Base-by-base conservation (phyloP, 2,113 vertebrate species). In the Protomyctophum bolini region DNA sequence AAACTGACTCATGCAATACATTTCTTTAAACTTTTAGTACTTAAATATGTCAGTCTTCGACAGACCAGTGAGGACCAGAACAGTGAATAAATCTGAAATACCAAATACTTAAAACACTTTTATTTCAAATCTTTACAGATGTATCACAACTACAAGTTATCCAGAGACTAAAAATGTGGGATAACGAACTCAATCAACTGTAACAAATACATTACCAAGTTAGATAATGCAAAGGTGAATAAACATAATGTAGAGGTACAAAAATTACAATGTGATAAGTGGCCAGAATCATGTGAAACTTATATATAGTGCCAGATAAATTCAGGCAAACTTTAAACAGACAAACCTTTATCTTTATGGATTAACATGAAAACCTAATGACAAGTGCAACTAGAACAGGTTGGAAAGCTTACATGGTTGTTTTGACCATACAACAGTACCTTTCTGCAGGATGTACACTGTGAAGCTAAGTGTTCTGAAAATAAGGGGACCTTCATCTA, bases 61-160 rank as follows among this genome's bases (percentile, higher is more conserved):
- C 10, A 54, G 51, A 10, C 51, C 51, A 58, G 28, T 58, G 21
- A 9, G 29, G 15, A 21, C 10, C 15, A 6, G 8, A 21, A 5
- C 29, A 21, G 45, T 55, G 33, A 12, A n/a, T 6, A 45, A 56
- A 8, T 66, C 9, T 55, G 6, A 33, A 29, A 62, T 56, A 86
- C 56, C 68, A 87, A 83, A 75, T 90, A 82, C 75, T 87, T 90
- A 88, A 91, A 92, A 92, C 89, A 89, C 86, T 88, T 70, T 92
- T 92, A 91, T 91, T 92, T 92, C 83, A 90, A 90, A 91, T 87
- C 79, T 91, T 91, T 90, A 89, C 89, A 92, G 86, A 89, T 88
- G 87, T 91, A 90, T 92, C 83, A 91, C 90, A 91, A 89, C 91
- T 91, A 90, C 82, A 80, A 83, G 82, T 90, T 89, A 88, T 77